A percentile compares a stretch with the other conserved stretches of the same genome.
phyloP scores from a whole-genome alignment of 1,140 invertebrate genomes.

The Eumaeus atala region DNA sequence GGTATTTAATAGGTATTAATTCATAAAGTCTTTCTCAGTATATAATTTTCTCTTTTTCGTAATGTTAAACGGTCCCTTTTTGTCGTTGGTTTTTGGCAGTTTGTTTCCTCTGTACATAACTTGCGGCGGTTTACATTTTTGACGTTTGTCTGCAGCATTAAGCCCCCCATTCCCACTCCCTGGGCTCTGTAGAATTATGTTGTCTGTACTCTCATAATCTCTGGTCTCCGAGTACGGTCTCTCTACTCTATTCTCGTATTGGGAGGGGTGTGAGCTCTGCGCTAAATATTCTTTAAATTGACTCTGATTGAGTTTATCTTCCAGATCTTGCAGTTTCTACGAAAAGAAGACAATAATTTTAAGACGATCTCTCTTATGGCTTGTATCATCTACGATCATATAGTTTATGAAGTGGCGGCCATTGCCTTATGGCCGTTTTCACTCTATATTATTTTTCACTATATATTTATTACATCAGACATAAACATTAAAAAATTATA shows the following conservation, averaged over 20 bases:
- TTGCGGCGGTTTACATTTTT: constrained; percentile 31
- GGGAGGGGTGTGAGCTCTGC: constrained; percentile 40
- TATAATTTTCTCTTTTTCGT: constrained; percentile 65
- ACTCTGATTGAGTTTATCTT: constrained; percentile 61
- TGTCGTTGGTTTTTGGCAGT: constrained; percentile 29
- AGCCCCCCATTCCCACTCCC: background rate
- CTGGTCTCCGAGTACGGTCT: constrained; percentile 50
- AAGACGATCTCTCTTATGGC: no score
- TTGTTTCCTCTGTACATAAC: constrained; percentile 45
- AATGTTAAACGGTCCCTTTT: constrained; percentile 59
- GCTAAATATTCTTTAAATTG: constrained; percentile 65
- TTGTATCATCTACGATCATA: no score
- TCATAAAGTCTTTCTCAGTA: constrained; percentile 53
- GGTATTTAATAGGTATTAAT: constrained; percentile 9
- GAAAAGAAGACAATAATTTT: background rate
- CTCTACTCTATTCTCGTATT: constrained; percentile 49
- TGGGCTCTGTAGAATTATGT: constrained; percentile 7
- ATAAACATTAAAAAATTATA: no score
- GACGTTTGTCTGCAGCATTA: background rate
- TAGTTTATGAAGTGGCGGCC: no score
- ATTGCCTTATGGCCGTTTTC: no score
- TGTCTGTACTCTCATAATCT: constrained; percentile 25
- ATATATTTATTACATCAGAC: no score
- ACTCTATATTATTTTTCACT: no score
- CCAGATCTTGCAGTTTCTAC: constrained; percentile 51